Evolutionary conservation across 2,113 vertebrate species (phyloP).

Genomic region (Microtus oregoni): DNA sequence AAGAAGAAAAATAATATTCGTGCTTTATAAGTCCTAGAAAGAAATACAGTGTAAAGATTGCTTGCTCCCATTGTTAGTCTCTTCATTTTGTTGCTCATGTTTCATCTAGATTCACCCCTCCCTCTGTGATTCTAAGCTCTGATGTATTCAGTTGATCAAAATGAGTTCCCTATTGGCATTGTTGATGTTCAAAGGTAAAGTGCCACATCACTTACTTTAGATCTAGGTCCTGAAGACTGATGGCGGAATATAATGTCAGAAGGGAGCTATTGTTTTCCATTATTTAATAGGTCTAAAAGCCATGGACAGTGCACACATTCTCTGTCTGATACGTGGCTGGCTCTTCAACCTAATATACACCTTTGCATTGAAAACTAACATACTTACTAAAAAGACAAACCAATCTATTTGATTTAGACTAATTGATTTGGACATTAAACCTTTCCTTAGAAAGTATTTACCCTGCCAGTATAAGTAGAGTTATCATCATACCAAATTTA

Average conservation of each 20-base stretch:
- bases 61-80: not conserved
- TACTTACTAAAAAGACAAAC: conserved; percentile 39
- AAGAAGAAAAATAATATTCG: conserved; percentile 48
- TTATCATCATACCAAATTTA: conserved; percentile 46
- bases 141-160: conserved; percentile 41
- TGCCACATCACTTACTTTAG: conserved; percentile 45
- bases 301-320: not conserved
- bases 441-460: conserved; percentile 41
- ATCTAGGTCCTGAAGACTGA: conserved; percentile 57
- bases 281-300: conserved; percentile 39
- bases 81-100: not conserved
- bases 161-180: conserved; percentile 49
- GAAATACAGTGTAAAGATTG: not conserved
- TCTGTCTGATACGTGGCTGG: not conserved
- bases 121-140: not conserved
- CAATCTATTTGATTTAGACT: conserved; percentile 44
- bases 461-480: conserved; percentile 34
- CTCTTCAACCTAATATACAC: conserved; percentile 13
- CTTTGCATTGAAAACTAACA: conserved; percentile 46
- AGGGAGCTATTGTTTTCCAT: conserved; percentile 25
- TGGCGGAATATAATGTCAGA: not conserved
- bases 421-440: conserved; percentile 55
- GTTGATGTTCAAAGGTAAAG: conserved; percentile 42
- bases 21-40: conserved; percentile 21
- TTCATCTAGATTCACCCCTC: conserved; percentile 25